Percentiles rank a stretch among this genome's conserved stretches.
These are phyloP conservation scores for Drosophila nannoptera DNA, from an alignment of 1,140 invertebrate genomes.

Conservation along the genomic window DNA sequence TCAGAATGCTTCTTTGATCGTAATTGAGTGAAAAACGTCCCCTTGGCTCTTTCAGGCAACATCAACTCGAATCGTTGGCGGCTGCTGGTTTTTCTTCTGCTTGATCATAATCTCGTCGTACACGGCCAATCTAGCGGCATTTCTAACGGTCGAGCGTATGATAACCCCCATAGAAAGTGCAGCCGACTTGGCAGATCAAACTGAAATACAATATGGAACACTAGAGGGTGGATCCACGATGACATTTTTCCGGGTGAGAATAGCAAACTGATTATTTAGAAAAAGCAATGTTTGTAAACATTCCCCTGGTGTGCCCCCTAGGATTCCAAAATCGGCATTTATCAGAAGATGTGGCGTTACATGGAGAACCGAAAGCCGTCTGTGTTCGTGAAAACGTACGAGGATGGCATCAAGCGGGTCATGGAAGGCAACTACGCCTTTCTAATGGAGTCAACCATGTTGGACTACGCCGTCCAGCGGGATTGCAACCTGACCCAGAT, in stretches of 20 bases:
- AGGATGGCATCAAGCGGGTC: slow-evolving; percentile 92
- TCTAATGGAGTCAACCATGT: slow-evolving; percentile 98
- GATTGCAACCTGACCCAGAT: slow-evolving; percentile 99
- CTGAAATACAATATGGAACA: slow-evolving; percentile 95
- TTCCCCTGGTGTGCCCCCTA: slow-evolving; percentile 65
- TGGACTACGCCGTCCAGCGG: slow-evolving; percentile 96
- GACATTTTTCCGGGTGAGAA: slow-evolving; percentile 94
- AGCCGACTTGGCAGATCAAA: slow-evolving; percentile 95
- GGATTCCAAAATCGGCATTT: slow-evolving; percentile 97
- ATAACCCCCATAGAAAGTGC: slow-evolving; percentile 98
- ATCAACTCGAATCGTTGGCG: slow-evolving; percentile 94
- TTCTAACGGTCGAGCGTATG: slow-evolving; percentile 97
- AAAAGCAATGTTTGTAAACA: neutral
- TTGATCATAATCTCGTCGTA: slow-evolving; percentile 99
- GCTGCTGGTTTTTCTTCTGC: slow-evolving; percentile 99
- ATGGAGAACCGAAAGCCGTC: slow-evolving; percentile 91
- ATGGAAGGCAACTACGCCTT: slow-evolving; percentile 96
- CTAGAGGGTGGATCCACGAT: slow-evolving; percentile 96
- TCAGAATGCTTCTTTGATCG: neutral
- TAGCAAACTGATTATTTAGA: neutral
- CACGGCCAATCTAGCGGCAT: slow-evolving; percentile 97
- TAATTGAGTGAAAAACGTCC: slow-evolving; percentile 34
- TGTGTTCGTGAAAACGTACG: slow-evolving; percentile 93
- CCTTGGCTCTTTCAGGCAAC: slow-evolving; percentile 85
- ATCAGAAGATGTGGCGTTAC: slow-evolving; percentile 98